Evolutionary conservation across 2,888 invertebrate species (phyloP).

Genomic region (Conchocele bisecta): DNA sequence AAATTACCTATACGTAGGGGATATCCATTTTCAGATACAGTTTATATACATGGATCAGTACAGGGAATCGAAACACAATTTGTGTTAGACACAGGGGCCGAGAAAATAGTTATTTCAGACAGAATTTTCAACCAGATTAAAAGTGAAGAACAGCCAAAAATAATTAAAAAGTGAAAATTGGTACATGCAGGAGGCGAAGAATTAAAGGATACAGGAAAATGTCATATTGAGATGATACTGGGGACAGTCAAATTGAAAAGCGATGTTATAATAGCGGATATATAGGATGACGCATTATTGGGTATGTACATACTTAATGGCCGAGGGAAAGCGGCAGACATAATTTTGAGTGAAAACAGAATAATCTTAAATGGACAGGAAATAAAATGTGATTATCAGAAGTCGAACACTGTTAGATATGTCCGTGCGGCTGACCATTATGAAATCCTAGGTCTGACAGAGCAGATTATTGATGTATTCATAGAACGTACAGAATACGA

Average conservation of each 20-base stretch:
- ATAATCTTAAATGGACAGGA: slow-evolving; percentile 19
- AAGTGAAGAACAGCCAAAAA: not conserved
- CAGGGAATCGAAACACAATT: slow-evolving; percentile 5
- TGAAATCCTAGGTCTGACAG: slow-evolving; percentile 31
- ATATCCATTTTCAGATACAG: slow-evolving; percentile 18
- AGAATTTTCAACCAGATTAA: slow-evolving; percentile 19
- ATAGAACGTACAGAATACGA: slow-evolving; percentile 26
- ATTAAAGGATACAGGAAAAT: slow-evolving; percentile 6
- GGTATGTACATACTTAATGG: slow-evolving; percentile 28
- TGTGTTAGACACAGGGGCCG: slow-evolving; percentile 25
- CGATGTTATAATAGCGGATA: slow-evolving; percentile 18
- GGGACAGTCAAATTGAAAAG: slow-evolving; percentile 1
- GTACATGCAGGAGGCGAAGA: slow-evolving; percentile 25
- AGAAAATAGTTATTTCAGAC: slow-evolving; percentile 5
- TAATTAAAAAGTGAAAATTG: slow-evolving; percentile 14
- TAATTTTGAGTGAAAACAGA: slow-evolving; percentile 19
- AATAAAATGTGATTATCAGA: slow-evolving; percentile 12
- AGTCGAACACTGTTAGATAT: not conserved
- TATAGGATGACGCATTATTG: slow-evolving; percentile 26
- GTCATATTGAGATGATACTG: slow-evolving; percentile 1
- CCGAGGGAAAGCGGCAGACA: slow-evolving; percentile 22
- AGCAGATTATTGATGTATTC: slow-evolving; percentile 39
- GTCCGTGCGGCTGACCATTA: slow-evolving; percentile 14
- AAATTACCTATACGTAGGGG: slow-evolving; percentile 10
- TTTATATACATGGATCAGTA: slow-evolving; percentile 22